These are phyloP conservation scores for Smithornis capensis DNA, from an alignment of 2,113 vertebrate species.

Conservation along the genomic window DNA sequence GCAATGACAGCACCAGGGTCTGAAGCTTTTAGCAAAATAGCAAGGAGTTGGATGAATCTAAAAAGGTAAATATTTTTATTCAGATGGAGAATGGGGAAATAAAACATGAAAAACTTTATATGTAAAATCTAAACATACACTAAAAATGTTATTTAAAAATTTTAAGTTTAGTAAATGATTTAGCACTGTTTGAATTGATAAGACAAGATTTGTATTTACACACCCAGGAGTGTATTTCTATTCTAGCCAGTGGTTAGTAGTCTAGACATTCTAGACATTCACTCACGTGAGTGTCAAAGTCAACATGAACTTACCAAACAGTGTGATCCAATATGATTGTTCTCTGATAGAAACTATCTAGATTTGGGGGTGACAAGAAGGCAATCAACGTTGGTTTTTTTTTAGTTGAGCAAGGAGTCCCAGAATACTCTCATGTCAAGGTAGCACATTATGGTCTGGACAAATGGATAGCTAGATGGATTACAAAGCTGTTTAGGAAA, in stretches of 20 bases:
- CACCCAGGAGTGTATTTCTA: neutral
- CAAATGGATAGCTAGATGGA: neutral
- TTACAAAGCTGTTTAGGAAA: neutral
- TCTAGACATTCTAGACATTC: neutral
- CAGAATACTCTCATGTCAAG: neutral
- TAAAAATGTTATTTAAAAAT: neutral
- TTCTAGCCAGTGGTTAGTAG: neutral
- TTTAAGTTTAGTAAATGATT: neutral
- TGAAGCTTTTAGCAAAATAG: constrained; percentile 90
- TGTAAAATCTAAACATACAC: neutral
- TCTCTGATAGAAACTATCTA: rapidly evolving
- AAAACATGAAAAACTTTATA: neutral
- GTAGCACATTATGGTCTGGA: neutral
- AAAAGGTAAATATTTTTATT: constrained; percentile 80
- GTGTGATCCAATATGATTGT: neutral
- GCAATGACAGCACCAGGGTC: constrained; percentile 93
- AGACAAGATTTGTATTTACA: neutral
- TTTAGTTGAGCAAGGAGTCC: neutral
- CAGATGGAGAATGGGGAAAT: neutral
- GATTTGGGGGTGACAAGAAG: neutral
- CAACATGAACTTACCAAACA: rapidly evolving
- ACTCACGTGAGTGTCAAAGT: neutral
- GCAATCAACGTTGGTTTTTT: neutral
- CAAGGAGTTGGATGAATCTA: constrained; percentile 93
- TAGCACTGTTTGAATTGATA: neutral